Base-by-base conservation (phyloP, 2,797 vertebrate genomes). In the Sebastes jordani region DNA sequence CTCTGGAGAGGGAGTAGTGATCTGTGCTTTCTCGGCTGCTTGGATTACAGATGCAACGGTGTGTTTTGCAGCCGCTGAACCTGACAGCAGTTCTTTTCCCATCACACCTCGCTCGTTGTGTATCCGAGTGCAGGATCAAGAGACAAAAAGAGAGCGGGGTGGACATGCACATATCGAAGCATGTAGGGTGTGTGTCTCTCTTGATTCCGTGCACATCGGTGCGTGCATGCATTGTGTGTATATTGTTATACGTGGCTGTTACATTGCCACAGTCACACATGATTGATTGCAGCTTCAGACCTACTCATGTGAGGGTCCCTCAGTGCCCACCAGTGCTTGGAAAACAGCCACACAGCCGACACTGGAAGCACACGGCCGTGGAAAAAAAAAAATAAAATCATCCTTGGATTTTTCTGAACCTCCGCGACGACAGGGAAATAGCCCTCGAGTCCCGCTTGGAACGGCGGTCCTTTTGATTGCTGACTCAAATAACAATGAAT, bases 231-330 rank as follows among this genome's bases (percentile, higher is more conserved):
- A 27, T 20, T 25, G 11, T 18, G 22, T 74, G 62, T 34, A 54
- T 59, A 56, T 59, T 54, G 75, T 66, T 38, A 52, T 75, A 27
- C 13, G 54, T 56, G 71, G 78, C 72, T 84, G 52, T 76, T 81
- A 82, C 80, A 70, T 67, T 90, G 81, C 71, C 70, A 67, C 75
- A 72, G 80, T 85, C 84, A 75, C 86, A 84, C 80, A 71, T 89
- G 88, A 91, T 90, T 87, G 91, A 93, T 88, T 77, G 80, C 86
- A 82, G 77, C 82, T 86, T 76, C 74, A 81, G 82, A 87, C 66
- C 71, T 73, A 83, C 84, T 90, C 83, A 77, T 84, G 86, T 84
- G 85, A 54, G 64, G 69, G 72, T 91, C 89, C 88, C 89, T 66
- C 6, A 75, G 64, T 72, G 69, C 69, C 73, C 52, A 34, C 42